Base-by-base conservation (phyloP, 2,797 vertebrate genomes). In the Distichodus sexfasciatus region DNA sequence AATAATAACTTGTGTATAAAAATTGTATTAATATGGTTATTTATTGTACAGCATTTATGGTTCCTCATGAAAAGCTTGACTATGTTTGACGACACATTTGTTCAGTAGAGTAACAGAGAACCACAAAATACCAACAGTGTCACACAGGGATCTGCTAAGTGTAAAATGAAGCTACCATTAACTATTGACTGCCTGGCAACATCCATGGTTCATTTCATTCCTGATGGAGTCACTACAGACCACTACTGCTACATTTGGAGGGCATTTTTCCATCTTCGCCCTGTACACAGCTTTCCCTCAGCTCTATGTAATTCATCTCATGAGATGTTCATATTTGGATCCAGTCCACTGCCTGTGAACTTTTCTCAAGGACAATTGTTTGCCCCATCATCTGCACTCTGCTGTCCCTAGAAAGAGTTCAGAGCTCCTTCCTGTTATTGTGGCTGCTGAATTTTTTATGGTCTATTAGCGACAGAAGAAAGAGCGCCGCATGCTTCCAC, bases 361-460 rank as follows among this genome's bases (percentile, higher is more conserved):
- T 48, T 71, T 29, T 58, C 57, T 60, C 17, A 44, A 74, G 44
- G 44, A 71, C 53, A 66, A 47, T 15, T 31, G 12, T 31, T 31
- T 28, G 12, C 47, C 47, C 31, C 14, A 3, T 23, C 21, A 33
- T 35, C 44, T 59, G 19, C 29, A 35, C 43, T 46, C 43, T 59
- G 61, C 54, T 29, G 19, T 64, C 59, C 67, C 50, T 50, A 26
- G 38, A 60, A 76, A 71, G 58, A 51, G 66, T 69, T 71, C 28
- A 67, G 24, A 53, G 44, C 64, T 63, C 53, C 36, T 70, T 78
- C 55, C 35, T 46, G 35, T 72, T 75, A 36, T 38, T 31, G 29
- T 19, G 61, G 17, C 55, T 73, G 83, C 82, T 86, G 74, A 88
- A 87, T 89, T 79, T 85, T 90, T 87, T 85, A 89, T 87, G 76